Base-by-base conservation (phyloP, 2,888 invertebrate genomes). In the Drosophila mimica region DNA sequence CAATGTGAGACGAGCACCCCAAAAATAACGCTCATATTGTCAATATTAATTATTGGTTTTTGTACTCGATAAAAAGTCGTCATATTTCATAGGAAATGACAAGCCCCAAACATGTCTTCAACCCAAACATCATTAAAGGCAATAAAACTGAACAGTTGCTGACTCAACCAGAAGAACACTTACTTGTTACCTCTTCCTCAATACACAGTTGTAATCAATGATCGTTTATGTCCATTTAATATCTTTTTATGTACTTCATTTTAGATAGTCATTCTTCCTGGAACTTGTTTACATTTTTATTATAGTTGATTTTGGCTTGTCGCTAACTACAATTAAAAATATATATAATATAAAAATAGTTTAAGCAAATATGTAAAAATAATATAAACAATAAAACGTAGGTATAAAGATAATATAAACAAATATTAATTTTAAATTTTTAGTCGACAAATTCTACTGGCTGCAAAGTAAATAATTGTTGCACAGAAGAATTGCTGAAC, bases 31-130 rank as follows among this genome's bases (percentile, higher is more conserved):
- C 40, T n/a, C 3, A 40, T n/a, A 31, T 17, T 60, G 59, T 68
- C 59, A 51, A 56, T 65, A 33, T 65, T 65, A 62, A 56, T 65
- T 62, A 65, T 56, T 46, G 70, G 17, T 40, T 62, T 17, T 61
- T 30, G 40, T 57, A 15, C 25, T 28, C 15, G 11, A 49, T 38
- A 43, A 54, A 67, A 33, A 33, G 43, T 58, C 31, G 31, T 72
- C 36, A 11, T 34, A n/a, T 31, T 43, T 31, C 15, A 31, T 20
- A 31, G 57, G 57, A 43, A 57, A 57, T 49, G 49, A 34, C 49
- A 9, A 36, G 33, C 49, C 30, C 53, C 11, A n/a, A 38, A 38
- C 28, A 15, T 9, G 7, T 31, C 28, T 20, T 30, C 17, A n/a
- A 9, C n/a, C 4, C 36, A 30, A 4, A 3, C 60, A 36, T 20